These are phyloP conservation scores for Acleris emargana DNA, from an alignment of 2,888 invertebrate genomes.

Conservation along the genomic window DNA sequence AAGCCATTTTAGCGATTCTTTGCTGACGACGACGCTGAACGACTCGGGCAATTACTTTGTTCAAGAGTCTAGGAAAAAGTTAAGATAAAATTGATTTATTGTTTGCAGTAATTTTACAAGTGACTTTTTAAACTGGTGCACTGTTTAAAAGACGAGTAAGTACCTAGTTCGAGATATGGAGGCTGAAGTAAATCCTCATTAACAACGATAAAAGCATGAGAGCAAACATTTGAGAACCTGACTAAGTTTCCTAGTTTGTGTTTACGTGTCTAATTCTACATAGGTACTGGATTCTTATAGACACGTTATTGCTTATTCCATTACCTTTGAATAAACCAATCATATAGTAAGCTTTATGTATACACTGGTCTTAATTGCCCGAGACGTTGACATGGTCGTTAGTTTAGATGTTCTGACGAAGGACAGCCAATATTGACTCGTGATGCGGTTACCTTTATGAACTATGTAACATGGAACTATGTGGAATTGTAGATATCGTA, in stretches of 20 bases:
- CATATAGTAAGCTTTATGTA: background rate
- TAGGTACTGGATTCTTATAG: background rate
- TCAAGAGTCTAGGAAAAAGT: too few species aligned
- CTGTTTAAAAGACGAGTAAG: too few species aligned
- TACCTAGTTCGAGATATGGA: too few species aligned
- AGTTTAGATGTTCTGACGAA: conserved; percentile 45
- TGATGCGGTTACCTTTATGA: conserved; percentile 38
- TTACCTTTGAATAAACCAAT: conserved; percentile 1
- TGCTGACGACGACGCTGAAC: too few species aligned
- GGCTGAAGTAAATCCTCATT: too few species aligned
- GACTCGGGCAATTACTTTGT: too few species aligned
- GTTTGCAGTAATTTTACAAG: too few species aligned
- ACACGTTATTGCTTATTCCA: background rate
- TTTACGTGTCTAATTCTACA: background rate
- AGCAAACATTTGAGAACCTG: too few species aligned
- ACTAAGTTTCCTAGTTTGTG: background rate
- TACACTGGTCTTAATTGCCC: background rate
- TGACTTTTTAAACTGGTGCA: too few species aligned
- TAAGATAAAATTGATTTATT: too few species aligned
- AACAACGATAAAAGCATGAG: too few species aligned
- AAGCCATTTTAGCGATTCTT: background rate
- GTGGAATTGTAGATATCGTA: conserved; percentile 50
- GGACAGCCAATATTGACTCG: conserved; percentile 41
- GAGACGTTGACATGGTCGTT: background rate
- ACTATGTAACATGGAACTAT: conserved; percentile 42